phyloP scores from a whole-genome alignment of 2,888 invertebrate genomes.

The Steinernema scapterisci region DNA sequence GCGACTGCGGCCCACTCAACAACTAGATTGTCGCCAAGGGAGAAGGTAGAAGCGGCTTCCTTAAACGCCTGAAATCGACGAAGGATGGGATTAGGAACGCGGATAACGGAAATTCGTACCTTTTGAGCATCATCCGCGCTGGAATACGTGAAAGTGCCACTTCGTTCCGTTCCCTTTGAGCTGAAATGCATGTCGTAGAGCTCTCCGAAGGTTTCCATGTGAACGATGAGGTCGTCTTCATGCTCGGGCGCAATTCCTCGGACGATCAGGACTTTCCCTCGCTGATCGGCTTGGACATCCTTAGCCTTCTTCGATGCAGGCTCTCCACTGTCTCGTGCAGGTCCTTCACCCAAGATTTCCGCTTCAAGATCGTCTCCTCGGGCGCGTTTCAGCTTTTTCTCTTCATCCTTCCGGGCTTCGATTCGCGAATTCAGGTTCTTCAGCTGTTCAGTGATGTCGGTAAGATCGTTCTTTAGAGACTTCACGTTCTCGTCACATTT shows the following conservation, averaged over 20 bases:
- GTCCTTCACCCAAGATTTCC: conserved; percentile 6
- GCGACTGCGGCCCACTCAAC: conserved; percentile 43
- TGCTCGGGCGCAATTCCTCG: conserved; percentile 34
- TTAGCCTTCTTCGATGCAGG: neutral
- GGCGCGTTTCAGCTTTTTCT: conserved; percentile 6
- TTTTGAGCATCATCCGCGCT: conserved; percentile 35
- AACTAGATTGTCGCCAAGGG: neutral
- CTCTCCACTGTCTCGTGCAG: neutral
- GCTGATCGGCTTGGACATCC: neutral
- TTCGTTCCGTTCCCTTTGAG: conserved; percentile 14
- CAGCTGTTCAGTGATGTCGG: neutral
- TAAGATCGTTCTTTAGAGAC: neutral
- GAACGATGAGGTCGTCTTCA: conserved; percentile 40
- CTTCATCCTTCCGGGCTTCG: neutral
- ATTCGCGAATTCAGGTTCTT: neutral
- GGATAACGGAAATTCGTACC: too few relatives aligned
- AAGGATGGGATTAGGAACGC: too few relatives aligned
- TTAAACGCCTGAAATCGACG: conserved; percentile 34
- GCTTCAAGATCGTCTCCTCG: conserved; percentile 24
- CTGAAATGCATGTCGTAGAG: conserved; percentile 40
- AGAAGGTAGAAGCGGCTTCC: conserved; percentile 35
- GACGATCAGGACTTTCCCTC: conserved; percentile 33
- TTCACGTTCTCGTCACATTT: neutral
- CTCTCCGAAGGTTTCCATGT: conserved; percentile 42
- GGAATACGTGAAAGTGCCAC: conserved; percentile 37